Percentiles rank a stretch among this genome's conserved stretches.
Evolutionary conservation across 2,113 vertebrate species (phyloP).

Genomic region (Rhinoderma darwinii): DNA sequence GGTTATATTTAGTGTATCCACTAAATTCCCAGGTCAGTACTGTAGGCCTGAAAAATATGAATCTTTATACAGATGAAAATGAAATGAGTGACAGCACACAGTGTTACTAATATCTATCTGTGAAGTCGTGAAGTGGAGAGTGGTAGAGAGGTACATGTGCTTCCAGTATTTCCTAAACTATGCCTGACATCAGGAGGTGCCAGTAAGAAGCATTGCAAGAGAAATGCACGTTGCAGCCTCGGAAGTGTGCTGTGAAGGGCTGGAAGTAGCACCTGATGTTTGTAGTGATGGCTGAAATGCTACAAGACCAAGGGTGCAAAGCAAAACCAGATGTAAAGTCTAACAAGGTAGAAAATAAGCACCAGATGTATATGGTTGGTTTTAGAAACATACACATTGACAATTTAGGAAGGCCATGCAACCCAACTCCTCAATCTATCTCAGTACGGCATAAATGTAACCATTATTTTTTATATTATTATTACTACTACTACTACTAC

Average conservation of each 20-base stretch:
- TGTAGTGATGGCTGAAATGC: constrained; percentile 51
- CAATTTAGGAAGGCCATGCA: background rate
- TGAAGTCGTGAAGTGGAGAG: background rate
- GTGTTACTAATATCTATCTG: constrained; percentile 19
- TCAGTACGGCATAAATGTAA: background rate
- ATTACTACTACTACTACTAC: background rate
- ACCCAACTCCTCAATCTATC: background rate
- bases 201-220: constrained; percentile 56
- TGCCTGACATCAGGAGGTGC: constrained; percentile 56
- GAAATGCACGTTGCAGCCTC: constrained; percentile 28
- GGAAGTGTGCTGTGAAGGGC: constrained; percentile 53
- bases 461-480: background rate
- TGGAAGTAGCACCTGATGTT: constrained; percentile 56
- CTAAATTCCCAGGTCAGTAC: constrained; percentile 36
- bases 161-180: constrained; percentile 38
- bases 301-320: constrained; percentile 50
- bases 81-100: constrained; percentile 29
- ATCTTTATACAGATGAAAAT: constrained; percentile 23
- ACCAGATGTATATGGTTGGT: constrained; percentile 52
- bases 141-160: constrained; percentile 26
- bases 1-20: constrained; percentile 28
- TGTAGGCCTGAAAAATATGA: constrained; percentile 18
- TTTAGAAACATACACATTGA: constrained; percentile 21
- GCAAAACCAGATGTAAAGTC: constrained; percentile 55
- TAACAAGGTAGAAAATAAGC: constrained; percentile 56